A percentile compares a stretch with the other conserved stretches of the same genome.
Evolutionary conservation across 2,888 invertebrate genomes (phyloP).

Genomic region (Rhamphomyia laevipes): DNA sequence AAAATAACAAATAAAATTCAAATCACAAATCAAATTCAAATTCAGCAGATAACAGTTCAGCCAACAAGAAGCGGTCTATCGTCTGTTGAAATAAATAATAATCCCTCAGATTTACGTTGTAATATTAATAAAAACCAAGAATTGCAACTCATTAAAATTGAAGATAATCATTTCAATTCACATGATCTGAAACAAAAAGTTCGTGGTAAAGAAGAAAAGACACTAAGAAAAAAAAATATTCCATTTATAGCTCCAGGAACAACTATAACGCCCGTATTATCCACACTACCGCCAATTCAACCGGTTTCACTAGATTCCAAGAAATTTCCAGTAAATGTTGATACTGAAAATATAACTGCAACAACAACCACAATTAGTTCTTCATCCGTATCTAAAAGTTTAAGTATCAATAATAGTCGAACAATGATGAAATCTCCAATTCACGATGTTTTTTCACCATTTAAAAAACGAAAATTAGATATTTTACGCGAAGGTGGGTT

Average conservation of each 20-base stretch:
- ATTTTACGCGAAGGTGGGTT: constrained; percentile 63
- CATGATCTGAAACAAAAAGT: no score
- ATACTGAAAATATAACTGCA: constrained; percentile 8
- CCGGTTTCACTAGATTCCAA: not conserved
- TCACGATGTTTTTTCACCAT: constrained; percentile 21
- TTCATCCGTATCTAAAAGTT: not conserved
- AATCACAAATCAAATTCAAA: constrained; percentile 16
- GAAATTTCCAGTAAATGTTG: not conserved
- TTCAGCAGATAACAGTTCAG: constrained; percentile 17
- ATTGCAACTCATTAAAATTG: constrained; percentile 15
- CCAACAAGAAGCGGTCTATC: not conserved
- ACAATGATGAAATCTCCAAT: not conserved
- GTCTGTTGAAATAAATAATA: not conserved
- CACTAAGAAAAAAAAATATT: constrained; percentile 12
- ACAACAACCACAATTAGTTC: no score
- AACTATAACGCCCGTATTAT: constrained; percentile 15
- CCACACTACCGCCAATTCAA: not conserved
- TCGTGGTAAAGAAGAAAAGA: no score
- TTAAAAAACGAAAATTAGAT: constrained; percentile 60
- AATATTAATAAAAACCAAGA: constrained; percentile 15
- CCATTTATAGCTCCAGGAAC: constrained; percentile 15
- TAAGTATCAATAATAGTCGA: not conserved
- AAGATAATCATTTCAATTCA: not conserved
- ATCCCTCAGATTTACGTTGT: constrained; percentile 7
- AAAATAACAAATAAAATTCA: constrained; percentile 5